Evolutionary conservation across 2,797 vertebrate genomes (phyloP), one percentile per base, ranked within the genome.

Genomic region (Lutjanus campechanus): DNA sequence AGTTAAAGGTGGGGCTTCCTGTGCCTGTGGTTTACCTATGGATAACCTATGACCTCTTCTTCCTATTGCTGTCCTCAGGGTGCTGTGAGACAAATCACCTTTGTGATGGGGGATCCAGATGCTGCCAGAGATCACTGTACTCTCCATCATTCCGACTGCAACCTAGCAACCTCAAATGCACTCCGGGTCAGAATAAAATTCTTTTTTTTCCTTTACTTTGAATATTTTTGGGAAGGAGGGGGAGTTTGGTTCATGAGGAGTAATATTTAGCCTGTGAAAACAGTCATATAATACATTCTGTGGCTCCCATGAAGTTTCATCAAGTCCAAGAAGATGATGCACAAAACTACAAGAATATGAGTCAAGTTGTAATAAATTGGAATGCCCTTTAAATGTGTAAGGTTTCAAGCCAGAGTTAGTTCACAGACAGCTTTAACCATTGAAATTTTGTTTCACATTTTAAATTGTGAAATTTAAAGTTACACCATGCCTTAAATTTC

Each of bases 31-130:
- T 69, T 73, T 40, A 61, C 58, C 29, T 19, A 4, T 36, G 63
- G 50, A 54, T 63, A 41, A 77, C 46, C 62, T 62, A 1, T 80
- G 44, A 78, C 46, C 51, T 69, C 49, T 20, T 74, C 29, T 51
- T 73, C 55, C 41, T 55, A 29, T 81, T 59, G 87, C 46, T 79
- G 17, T 91, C 84, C 77, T 51, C 90, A 97, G 96, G 96, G 96
- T 1, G 76, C 92, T 29, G 78, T 96, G n/a, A 94, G 93, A 25
- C 96, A 96, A 72, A 88, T 97, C 83, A 93, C 89, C 61, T 96
- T 97, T 15, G 17, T 95, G 75, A 96, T 96, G 95, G 96, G 96
- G 15, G 94, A 96, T 62, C 84, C 95, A 5, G 83, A 85, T 10
- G 94, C 95, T 0, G 96, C 96, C 4, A 22, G 67, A 0, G 81